Conservation (phyloP, 2,113 vertebrate species). For the Circaetus cinerascens region DNA sequence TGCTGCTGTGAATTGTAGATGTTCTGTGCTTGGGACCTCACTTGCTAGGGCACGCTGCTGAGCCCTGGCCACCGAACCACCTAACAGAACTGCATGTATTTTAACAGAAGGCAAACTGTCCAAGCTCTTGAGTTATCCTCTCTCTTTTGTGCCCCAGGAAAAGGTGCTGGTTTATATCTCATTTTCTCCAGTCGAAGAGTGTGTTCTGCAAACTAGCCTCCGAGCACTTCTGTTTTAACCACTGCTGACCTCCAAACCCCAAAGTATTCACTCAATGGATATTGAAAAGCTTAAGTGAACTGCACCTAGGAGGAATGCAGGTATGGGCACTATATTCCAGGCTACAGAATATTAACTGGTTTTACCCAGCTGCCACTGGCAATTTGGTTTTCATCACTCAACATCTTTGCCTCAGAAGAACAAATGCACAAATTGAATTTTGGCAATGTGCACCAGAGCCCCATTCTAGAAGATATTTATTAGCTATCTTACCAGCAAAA, state of each 20-base stretch:
- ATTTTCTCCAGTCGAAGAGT: neutral
- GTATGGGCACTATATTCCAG: neutral
- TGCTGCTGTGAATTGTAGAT: neutral
- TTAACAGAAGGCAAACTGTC: neutral
- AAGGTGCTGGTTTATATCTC: neutral
- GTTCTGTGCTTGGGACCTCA: neutral
- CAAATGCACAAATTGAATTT: neutral
- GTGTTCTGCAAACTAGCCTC: neutral
- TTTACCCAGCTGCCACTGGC: neutral
- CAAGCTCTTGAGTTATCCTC: neutral
- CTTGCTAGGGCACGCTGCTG: neutral
- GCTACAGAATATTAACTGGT: neutral
- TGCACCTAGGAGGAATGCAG: neutral
- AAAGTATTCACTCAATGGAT: neutral
- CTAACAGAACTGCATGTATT: neutral
- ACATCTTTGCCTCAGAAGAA: neutral
- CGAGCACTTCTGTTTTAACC: neutral
- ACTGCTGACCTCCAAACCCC: neutral
- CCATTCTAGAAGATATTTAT: slow-evolving; percentile 8
- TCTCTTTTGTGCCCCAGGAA: neutral
- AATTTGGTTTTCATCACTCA: slow-evolving; percentile 17
- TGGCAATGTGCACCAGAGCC: neutral
- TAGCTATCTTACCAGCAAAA: neutral
- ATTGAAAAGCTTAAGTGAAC: neutral
- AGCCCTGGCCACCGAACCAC: neutral